phyloP scores from a whole-genome alignment of 2,888 invertebrate genomes.

The Athetis lepigone region DNA sequence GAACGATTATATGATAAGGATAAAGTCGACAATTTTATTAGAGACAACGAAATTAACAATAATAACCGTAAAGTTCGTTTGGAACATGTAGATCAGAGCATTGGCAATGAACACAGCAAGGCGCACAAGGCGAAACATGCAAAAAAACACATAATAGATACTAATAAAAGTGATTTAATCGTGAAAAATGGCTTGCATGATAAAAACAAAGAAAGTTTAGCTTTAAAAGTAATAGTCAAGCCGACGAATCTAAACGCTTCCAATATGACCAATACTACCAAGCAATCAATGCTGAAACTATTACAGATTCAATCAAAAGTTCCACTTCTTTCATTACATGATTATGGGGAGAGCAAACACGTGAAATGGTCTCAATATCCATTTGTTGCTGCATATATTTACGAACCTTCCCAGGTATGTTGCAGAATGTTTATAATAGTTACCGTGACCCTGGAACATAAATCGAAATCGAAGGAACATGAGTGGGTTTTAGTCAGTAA shows the following conservation, averaged over 20 bases:
- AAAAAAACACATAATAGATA: slow-evolving; percentile 71
- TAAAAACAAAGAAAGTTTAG: slow-evolving; percentile 6
- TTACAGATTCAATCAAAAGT: slow-evolving; percentile 3
- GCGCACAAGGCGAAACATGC: slow-evolving; percentile 66
- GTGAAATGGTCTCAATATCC: slow-evolving; percentile 77
- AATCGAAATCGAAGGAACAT: too few relatives aligned
- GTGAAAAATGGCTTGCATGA: background rate
- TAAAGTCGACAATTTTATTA: slow-evolving; percentile 42
- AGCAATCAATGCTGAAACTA: slow-evolving; percentile 14
- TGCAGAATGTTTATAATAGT: too few relatives aligned
- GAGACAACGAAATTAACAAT: slow-evolving; percentile 47
- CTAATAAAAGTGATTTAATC: slow-evolving; percentile 19
- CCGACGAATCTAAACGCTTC: slow-evolving; percentile 10
- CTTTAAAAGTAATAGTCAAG: slow-evolving; percentile 11
- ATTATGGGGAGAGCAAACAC: slow-evolving; percentile 31
- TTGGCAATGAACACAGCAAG: slow-evolving; percentile 57
- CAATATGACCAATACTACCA: slow-evolving; percentile 12
- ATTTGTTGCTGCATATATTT: slow-evolving; percentile 80
- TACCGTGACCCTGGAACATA: too few relatives aligned
- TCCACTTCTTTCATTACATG: background rate
- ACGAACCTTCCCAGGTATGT: slow-evolving; percentile 80
- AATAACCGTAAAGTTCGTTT: slow-evolving; percentile 61
- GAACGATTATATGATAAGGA: slow-evolving; percentile 45
- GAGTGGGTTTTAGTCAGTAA: too few relatives aligned
- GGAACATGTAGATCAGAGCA: slow-evolving; percentile 67